Evolutionary conservation across 1,140 invertebrate genomes (phyloP), one percentile per base, ranked within the genome.

Genomic region (Luehdorfia chinensis): DNA sequence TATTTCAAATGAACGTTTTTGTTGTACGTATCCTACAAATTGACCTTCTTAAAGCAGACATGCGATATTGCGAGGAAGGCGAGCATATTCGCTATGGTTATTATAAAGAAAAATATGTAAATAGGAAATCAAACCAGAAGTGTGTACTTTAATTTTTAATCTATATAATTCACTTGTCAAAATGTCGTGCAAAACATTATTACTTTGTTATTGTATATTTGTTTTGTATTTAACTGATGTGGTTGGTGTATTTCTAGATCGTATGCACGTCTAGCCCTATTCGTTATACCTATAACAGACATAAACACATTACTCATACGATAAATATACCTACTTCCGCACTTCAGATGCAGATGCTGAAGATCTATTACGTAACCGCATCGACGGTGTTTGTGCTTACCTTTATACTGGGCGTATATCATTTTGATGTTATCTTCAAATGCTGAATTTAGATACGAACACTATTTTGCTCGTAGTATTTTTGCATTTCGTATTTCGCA

Each of bases 1-100:
- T 73, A 79, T 80, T 75, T 72, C 52, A 72, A 79, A 78, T 75
- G 50, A 72, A 73, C 47, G 66, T 72, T 74, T 75, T 73, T 75
- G 59, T 66, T 65, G 55, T 64, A 58, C 50, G 61, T 58, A 59
- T 66, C 58, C 54, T 55, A 66, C 52, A 43, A 44, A 46, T 51
- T 55, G 52, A 61, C 59, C 59, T 62, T 63, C 53, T 58, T 54
- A 14, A 41, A 31, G 31, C 25, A 48, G 32, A 47, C 53, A 25
- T 37, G 45, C 45, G 39, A 50, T 47, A 21, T 50, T 48, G 19
- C 12, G 16, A 12, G 16, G 23, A 21, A 19, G 34, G 18, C 12
- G 9, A 12, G n/a, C 18, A 3, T 11, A 21, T 21, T 23, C 15
- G 34, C 18, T 9, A 9, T 11, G 8, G 27, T 30, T 30, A 9